Evolutionary conservation across 92 coral and sea anemone species (phyloP).

Genomic region (Scolanthus callimorphus): DNA sequence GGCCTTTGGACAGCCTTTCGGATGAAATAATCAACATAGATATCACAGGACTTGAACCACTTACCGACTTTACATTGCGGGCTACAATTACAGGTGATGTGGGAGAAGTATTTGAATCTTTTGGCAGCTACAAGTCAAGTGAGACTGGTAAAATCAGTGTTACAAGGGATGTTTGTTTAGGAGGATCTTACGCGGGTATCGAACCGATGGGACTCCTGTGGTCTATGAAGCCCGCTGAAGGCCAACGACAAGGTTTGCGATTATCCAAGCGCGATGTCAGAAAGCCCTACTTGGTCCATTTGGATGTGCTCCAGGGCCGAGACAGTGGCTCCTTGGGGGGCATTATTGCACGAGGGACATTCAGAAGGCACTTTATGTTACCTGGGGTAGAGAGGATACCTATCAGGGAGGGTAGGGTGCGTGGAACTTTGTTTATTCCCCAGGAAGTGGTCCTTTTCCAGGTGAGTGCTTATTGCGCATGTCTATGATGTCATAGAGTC

Average conservation of each 20-base stretch:
- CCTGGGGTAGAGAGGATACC: constrained; percentile 42
- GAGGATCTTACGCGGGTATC: constrained; percentile 57
- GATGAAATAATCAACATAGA: constrained; percentile 27
- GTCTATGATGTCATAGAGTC: too few species aligned
- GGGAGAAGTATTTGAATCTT: constrained; percentile 24
- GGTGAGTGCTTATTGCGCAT: constrained; percentile 34
- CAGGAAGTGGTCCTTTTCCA: constrained; percentile 59
- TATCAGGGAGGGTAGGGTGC: constrained; percentile 37
- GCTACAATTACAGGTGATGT: constrained; percentile 34
- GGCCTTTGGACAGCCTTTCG: constrained; percentile 20
- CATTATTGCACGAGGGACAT: constrained; percentile 11
- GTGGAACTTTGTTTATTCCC: constrained; percentile 57
- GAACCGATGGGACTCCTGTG: constrained; percentile 73
- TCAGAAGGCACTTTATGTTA: constrained; percentile 33
- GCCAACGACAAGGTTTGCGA: constrained; percentile 41
- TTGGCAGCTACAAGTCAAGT: constrained; percentile 24
- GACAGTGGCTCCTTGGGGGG: constrained; percentile 7
- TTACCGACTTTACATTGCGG: constrained; percentile 14
- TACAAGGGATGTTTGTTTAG: constrained; percentile 12
- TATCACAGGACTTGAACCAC: constrained; percentile 6
- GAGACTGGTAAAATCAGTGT: constrained; percentile 12
- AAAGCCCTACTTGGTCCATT: constrained; percentile 47
- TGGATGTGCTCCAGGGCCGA: constrained; percentile 53
- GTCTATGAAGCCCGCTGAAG: constrained; percentile 45
- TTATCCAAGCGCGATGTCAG: constrained; percentile 59